Evolutionary conservation across 2,113 vertebrate genomes (phyloP).

Genomic region (Bungarus multicinctus): DNA sequence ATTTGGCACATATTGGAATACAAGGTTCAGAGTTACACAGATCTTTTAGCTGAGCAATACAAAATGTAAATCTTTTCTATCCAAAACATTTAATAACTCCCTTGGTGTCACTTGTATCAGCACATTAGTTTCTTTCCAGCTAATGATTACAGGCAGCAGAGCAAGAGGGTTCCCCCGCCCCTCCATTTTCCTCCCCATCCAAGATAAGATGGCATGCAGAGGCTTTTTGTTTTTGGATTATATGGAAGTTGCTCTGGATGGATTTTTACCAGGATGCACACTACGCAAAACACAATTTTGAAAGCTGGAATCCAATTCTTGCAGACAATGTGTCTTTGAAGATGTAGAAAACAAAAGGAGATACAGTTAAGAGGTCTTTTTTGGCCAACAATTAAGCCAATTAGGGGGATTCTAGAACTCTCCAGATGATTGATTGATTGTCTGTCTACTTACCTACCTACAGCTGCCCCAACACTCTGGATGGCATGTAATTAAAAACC

Average conservation of each 20-base stretch:
- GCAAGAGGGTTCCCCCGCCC: background rate
- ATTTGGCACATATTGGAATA: background rate
- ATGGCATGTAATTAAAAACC: background rate
- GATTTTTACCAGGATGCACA: background rate
- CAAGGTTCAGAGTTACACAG: background rate
- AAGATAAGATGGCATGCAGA: background rate
- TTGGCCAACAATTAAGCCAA: background rate
- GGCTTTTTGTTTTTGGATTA: background rate
- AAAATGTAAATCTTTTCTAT: background rate
- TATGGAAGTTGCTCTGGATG: background rate
- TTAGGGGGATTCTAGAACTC: background rate
- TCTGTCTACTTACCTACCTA: background rate
- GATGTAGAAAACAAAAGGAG: background rate
- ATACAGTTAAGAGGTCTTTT: background rate
- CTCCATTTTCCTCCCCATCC: background rate
- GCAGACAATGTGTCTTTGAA: background rate
- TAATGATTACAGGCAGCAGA: background rate
- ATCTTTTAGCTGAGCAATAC: background rate
- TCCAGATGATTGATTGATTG: background rate
- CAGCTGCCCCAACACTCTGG: background rate
- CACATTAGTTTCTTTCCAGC: background rate
- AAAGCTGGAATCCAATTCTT: background rate
- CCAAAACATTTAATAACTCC: background rate
- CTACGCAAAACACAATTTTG: background rate
- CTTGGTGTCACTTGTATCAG: background rate